Evolutionary conservation across 2,888 invertebrate species (phyloP), one percentile per base, ranked within the genome.

Genomic region (Tetanocera ferruginea): DNA sequence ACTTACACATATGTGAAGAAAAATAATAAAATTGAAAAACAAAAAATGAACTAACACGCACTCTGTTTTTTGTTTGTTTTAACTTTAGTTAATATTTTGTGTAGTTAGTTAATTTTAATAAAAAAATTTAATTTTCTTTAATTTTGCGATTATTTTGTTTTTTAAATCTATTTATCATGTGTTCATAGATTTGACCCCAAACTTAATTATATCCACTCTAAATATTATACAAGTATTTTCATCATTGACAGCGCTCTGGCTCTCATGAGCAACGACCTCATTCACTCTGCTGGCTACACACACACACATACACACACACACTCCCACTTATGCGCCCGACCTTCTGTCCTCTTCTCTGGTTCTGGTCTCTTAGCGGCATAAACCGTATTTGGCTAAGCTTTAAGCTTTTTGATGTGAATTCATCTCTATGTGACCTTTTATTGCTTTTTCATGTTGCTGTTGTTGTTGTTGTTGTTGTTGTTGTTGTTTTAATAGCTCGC

Each of bases 41-140:
- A 62, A 60, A 69, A n/a, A n/a, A n/a, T n/a, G 25, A 73, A 70
- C 55, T 76, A n/a, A 76, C 51, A 78, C 57, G 25, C 57, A 11
- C 25, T 8, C 5, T 11, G 8, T 57, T n/a, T n/a, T 55, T 6
- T 11, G 8, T 57, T n/a, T n/a, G 17, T 6, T 31, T 31, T 64
- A 5, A 31, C 52, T 52, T 52, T n/a, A 52, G 3, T 17, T 52
- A 52, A 3, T 52, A 52, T 52, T 52, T 37, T 37, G 8, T 37
- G 37, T 37, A 37, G 37, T 37, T 37, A 6, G 37, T 43, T 43
- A 2, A 55, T 19, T 19, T 19, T 3, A 55, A 19, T 8, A 28
- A 62, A 62, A 28, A 17, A 55, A n/a, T 14, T 9, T 69, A 23
- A 23, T 25, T 69, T 34, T 52, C 3, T 3, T 0, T 52, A 19